phyloP scores from a whole-genome alignment of 2,797 vertebrate species.

The Chromobotia macracanthus region DNA sequence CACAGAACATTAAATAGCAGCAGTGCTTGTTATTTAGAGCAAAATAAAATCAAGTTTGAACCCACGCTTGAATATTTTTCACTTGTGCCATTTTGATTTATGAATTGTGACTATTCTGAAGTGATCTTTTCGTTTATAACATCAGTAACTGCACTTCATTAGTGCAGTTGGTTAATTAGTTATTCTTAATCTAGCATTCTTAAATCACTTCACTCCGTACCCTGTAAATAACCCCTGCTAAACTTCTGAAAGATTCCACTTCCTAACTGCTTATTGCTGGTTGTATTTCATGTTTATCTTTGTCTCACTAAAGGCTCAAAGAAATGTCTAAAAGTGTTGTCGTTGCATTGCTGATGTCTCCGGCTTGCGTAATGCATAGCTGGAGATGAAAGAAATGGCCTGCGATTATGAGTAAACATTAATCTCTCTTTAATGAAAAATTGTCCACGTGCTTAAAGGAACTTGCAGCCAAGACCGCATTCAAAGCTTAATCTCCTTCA shows the following conservation, averaged over 20 bases:
- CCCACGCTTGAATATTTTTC: constrained; percentile 1
- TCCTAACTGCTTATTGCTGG: background rate
- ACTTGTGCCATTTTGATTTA: constrained; percentile 1
- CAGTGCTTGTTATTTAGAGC: constrained; percentile 52
- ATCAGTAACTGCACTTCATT: background rate
- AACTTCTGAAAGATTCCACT: background rate
- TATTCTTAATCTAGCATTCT: constrained; percentile 11
- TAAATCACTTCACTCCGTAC: background rate
- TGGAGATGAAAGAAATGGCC: constrained; percentile 22
- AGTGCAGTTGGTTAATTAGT: constrained; percentile 18
- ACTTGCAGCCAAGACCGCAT: background rate
- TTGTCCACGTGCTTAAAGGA: constrained; percentile 3
- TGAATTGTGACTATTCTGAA: background rate
- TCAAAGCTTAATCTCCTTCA: constrained; percentile 28
- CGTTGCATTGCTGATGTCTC: background rate
- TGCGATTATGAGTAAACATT: constrained; percentile 18
- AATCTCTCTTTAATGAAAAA: constrained; percentile 34
- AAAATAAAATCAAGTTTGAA: constrained; percentile 47
- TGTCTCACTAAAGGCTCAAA: background rate
- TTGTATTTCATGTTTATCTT: background rate
- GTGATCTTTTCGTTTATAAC: background rate
- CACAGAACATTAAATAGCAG: constrained; percentile 37
- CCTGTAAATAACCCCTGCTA: constrained; percentile 20
- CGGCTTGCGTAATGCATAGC: background rate
- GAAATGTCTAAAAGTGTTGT: constrained; percentile 12